Percentiles rank a stretch among this genome's conserved stretches.
These are phyloP conservation scores for Sogatella furcifera DNA, from an alignment of 1,140 invertebrate species.

Conservation along the genomic window DNA sequence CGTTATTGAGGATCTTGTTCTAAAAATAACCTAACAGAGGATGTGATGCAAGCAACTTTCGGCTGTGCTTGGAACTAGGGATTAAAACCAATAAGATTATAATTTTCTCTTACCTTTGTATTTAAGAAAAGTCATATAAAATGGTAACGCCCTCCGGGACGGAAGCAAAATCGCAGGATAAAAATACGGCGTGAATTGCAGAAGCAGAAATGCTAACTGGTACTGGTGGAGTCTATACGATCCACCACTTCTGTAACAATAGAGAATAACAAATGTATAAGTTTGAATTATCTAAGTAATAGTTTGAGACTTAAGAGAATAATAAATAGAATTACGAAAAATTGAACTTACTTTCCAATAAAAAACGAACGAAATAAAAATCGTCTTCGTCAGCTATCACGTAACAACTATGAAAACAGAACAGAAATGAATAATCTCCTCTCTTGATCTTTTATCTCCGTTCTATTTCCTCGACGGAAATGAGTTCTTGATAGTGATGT, in stretches of 20 bases:
- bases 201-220: conserved; percentile 4
- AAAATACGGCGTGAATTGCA: conserved; percentile 3
- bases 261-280: background rate
- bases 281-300: background rate
- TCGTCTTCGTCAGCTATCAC: background rate
- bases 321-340: background rate
- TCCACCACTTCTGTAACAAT: conserved; percentile 8
- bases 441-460: too few relatives aligned
- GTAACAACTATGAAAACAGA: background rate
- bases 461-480: too few relatives aligned
- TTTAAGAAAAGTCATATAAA: conserved; percentile 27
- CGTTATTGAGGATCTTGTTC: too few relatives aligned
- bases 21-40: too few relatives aligned
- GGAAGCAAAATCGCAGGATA: conserved; percentile 18
- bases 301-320: background rate
- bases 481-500: too few relatives aligned
- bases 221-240: conserved; percentile 9
- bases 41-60: too few relatives aligned
- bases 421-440: too few relatives aligned
- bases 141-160: conserved; percentile 25
- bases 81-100: too few relatives aligned
- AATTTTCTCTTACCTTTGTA: conserved; percentile 19
- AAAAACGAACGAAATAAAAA: background rate
- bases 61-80: too few relatives aligned
- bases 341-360: background rate